Percentiles rank a stretch among this genome's conserved stretches.
These are phyloP conservation scores for Pogoniulus pusillus DNA, from an alignment of 2,797 vertebrate species.

Conservation along the genomic window DNA sequence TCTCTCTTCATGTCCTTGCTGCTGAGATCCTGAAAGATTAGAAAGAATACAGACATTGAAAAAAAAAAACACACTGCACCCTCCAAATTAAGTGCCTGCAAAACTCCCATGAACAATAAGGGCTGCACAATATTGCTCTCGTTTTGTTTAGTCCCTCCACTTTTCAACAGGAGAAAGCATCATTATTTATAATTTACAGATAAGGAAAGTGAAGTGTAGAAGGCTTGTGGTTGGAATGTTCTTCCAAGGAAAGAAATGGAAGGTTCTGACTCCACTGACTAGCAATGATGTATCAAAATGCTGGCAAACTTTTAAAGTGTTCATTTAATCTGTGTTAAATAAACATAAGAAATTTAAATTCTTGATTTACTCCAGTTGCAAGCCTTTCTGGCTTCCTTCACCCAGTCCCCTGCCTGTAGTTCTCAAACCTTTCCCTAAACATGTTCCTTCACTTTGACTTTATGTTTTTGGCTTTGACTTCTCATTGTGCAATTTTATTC, in stretches of 20 bases:
- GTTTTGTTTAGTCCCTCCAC: neutral
- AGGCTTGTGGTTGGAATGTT: neutral
- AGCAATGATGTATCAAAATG: neutral
- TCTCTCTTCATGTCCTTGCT: slow-evolving; percentile 99
- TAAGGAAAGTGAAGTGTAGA: neutral
- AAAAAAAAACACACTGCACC: neutral
- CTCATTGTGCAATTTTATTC: neutral
- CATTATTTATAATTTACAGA: neutral
- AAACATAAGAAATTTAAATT: neutral
- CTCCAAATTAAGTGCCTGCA: neutral
- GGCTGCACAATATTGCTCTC: neutral
- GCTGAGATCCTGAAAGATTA: slow-evolving; percentile 89
- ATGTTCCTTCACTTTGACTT: neutral
- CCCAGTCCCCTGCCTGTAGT: neutral
- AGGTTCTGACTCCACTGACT: neutral
- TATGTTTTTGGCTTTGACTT: neutral
- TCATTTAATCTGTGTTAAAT: neutral
- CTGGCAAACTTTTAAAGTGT: neutral
- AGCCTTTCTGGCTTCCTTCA: neutral
- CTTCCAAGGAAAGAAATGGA: neutral
- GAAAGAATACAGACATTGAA: slow-evolving; percentile 25
- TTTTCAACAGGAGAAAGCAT: neutral
- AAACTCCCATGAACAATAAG: neutral
- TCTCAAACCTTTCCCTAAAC: neutral
- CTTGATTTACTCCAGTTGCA: neutral